A percentile compares a stretch with the other conserved stretches of the same genome.
phyloP scores from a whole-genome alignment of 1,140 invertebrate species.

The Lasaia peninsularis region DNA sequence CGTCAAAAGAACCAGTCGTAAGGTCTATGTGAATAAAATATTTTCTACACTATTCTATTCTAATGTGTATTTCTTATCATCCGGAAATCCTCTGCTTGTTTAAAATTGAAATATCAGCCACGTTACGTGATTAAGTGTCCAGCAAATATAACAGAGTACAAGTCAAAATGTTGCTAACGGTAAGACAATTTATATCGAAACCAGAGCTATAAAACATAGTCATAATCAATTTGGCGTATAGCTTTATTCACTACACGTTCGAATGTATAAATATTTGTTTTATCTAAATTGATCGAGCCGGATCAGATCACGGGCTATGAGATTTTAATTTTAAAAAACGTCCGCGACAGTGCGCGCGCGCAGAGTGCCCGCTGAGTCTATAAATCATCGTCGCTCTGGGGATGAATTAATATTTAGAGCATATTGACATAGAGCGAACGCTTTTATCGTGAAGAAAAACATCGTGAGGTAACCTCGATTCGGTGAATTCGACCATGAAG shows the following conservation, averaged over 20 bases:
- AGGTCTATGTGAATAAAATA: too few species aligned
- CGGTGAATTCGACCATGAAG: too few species aligned
- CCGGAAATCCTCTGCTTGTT: too few species aligned
- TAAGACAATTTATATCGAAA: slow-evolving; percentile 19
- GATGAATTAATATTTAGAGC: slow-evolving; percentile 54
- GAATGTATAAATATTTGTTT: slow-evolving; percentile 76
- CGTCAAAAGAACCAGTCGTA: too few species aligned
- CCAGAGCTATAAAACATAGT: slow-evolving; percentile 44
- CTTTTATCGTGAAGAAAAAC: too few species aligned
- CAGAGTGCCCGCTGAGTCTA: slow-evolving; percentile 67
- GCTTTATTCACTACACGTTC: slow-evolving; percentile 68
- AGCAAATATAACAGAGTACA: too few species aligned
- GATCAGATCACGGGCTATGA: slow-evolving; percentile 66
- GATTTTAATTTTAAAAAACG: slow-evolving; percentile 69
- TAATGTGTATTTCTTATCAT: too few species aligned
- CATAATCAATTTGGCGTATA: slow-evolving; percentile 71
- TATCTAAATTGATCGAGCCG: slow-evolving; percentile 74
- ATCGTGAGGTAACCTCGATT: too few species aligned
- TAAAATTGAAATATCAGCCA: too few species aligned
- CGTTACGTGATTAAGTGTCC: too few species aligned
- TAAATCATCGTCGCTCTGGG: slow-evolving; percentile 60
- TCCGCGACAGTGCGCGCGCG: slow-evolving; percentile 59
- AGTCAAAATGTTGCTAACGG: slow-evolving; percentile 19
- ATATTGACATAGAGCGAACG: not conserved
- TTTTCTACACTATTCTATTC: too few species aligned